Base-by-base conservation (phyloP, 2,797 vertebrate genomes). In the Tauraco hartlaubi region DNA sequence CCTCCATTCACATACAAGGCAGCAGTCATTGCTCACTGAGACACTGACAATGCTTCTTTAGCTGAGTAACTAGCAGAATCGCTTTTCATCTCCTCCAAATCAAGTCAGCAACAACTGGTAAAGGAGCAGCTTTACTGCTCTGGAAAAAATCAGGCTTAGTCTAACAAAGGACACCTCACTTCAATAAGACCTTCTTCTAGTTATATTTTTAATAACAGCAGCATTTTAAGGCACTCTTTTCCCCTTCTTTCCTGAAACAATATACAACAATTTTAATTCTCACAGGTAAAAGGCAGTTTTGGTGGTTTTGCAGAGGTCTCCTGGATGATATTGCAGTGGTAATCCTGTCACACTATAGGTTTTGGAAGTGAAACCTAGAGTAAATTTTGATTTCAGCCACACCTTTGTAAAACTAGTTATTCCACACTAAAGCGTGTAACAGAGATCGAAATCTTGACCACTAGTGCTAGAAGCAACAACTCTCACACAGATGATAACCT, bases 331-430 rank as follows among this genome's bases (percentile, higher is more conserved):
- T 5, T 48, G 77, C 48, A 44, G 37, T 43, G 52, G 49, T 41
- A 80, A 90, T 51, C 48, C 46, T 73, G 63, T 52, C 55, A 29
- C 44, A 41, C 13, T 18, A 9, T 6, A 31, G 5, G 73, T 58
- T 55, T 59, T 67, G 52, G 39, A 66, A 89, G n/a, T 15, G 87
- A 91, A 91, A 84, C 87, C 79, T 23, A 16, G n/a, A 44, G 51
- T 6, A 19, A 69, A 66, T 81, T 94, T 92, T 92, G 1, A 94
- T 92, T 91, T 90, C 78, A 18, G 85, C 85, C 95, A 85, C 85
- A 33, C 90, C 95, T 94, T 80, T 84, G 95, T 35, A 91, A 88
- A 97, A 95, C 95, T 74, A 62, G 94, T 96, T 94, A 71, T 84
- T 77, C 93, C 92, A 21, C 75, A 88, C 74, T 68, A 63, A 85